These are phyloP conservation scores for Andrena praecox DNA, from an alignment of 2,888 invertebrate species.

Conservation along the genomic window DNA sequence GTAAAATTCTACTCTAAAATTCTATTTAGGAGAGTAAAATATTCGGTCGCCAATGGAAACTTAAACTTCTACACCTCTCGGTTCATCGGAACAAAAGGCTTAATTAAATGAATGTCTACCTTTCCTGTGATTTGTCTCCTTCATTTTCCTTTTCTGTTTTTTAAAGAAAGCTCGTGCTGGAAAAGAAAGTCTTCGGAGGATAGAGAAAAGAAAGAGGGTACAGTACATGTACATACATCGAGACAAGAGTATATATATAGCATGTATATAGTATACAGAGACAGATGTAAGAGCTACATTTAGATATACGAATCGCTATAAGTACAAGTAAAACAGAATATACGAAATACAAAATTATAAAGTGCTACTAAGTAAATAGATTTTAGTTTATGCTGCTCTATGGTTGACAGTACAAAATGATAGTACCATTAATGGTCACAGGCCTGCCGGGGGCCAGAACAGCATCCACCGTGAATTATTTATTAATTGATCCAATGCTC, in stretches of 20 bases:
- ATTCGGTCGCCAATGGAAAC: too few relatives aligned
- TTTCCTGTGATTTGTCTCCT: not conserved
- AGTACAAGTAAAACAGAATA: constrained; percentile 69
- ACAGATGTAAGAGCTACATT: constrained; percentile 77
- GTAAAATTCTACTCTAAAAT: not conserved
- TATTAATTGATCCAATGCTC: too few relatives aligned
- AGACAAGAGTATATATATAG: constrained; percentile 68
- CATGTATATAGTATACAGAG: constrained; percentile 76
- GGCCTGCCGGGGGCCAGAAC: constrained; percentile 54
- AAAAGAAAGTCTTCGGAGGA: constrained; percentile 29
- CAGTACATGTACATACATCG: constrained; percentile 67
- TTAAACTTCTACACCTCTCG: too few relatives aligned
- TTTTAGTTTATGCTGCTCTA: constrained; percentile 54
- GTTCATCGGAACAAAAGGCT: too few relatives aligned
- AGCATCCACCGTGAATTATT: constrained; percentile 29
- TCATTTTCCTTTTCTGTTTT: constrained; percentile 3
- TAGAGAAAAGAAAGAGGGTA: constrained; percentile 52
- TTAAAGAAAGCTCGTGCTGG: constrained; percentile 33
- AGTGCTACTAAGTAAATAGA: constrained; percentile 59
- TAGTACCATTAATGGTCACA: constrained; percentile 54
- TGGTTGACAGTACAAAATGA: constrained; percentile 59
- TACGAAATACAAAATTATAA: constrained; percentile 66
- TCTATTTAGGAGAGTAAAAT: not conserved
- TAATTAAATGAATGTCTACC: constrained; percentile 1
- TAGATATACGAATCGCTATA: constrained; percentile 64